Evolutionary conservation across 2,113 vertebrate species (phyloP).

Genomic region (Rhombomys opimus): DNA sequence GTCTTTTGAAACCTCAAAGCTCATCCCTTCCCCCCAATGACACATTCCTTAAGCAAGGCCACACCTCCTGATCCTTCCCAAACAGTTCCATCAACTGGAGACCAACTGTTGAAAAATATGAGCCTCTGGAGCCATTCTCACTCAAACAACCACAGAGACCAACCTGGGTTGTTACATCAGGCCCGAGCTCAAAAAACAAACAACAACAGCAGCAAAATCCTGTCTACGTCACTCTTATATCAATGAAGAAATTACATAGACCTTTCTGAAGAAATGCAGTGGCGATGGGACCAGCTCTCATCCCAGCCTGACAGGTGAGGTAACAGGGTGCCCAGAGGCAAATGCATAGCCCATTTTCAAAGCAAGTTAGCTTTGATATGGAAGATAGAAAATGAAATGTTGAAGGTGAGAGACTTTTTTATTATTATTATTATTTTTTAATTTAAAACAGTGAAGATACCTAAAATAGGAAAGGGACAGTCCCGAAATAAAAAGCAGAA

Average conservation of each 20-base stretch:
- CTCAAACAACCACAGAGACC: neutral
- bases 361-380: neutral
- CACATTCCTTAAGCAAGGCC: neutral
- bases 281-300: neutral
- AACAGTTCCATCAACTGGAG: neutral
- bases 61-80: neutral
- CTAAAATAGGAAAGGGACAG: neutral
- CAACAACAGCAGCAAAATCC: neutral
- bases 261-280: neutral
- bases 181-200: neutral
- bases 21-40: neutral
- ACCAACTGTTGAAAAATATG: neutral
- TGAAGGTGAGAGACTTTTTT: neutral
- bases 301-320: neutral
- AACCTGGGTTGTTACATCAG: neutral
- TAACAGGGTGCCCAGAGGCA: constrained; percentile 29
- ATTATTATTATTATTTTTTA: neutral
- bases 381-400: neutral
- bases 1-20: neutral
- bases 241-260: neutral
- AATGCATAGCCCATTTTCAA: constrained; percentile 48
- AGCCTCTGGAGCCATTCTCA: neutral
- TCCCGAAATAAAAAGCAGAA: neutral
- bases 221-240: neutral
- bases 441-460: neutral